Conservation (phyloP, 30 jellyfish, hydroid and myxozoan species). For the Clytia hemisphaerica region DNA sequence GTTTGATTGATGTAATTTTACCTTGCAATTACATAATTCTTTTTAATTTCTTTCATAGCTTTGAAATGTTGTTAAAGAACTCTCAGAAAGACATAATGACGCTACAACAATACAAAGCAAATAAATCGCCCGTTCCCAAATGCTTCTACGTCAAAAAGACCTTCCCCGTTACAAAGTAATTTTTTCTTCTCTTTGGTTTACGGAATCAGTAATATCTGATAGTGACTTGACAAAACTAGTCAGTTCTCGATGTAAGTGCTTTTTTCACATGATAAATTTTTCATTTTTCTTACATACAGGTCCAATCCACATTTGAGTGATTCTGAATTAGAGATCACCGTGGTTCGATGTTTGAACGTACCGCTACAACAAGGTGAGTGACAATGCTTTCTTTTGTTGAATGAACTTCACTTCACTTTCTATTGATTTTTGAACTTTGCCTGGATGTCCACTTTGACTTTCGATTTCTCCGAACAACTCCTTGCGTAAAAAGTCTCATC, state of each 20-base stretch:
- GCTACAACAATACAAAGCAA: conserved; percentile 38
- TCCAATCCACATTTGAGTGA: conserved; percentile 92
- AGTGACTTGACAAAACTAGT: background rate
- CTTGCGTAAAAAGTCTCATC: no score
- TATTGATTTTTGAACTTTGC: no score
- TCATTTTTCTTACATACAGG: conserved; percentile 19
- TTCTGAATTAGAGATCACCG: conserved; percentile 72
- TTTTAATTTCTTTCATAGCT: conserved; percentile 47
- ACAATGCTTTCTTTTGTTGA: background rate
- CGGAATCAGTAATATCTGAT: background rate
- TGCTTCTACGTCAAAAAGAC: conserved; percentile 74
- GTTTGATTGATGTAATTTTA: background rate
- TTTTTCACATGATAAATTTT: no score
- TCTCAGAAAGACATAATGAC: conserved; percentile 87
- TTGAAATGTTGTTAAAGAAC: conserved; percentile 56
- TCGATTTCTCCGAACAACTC: no score
- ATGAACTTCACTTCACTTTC: background rate
- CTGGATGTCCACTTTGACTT: no score
- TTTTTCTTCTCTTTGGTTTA: background rate
- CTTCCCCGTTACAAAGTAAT: conserved; percentile 85
- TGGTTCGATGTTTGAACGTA: conserved; percentile 69
- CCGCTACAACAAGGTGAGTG: conserved; percentile 81
- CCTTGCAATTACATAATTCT: background rate
- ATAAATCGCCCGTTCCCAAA: conserved; percentile 67
- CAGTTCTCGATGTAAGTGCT: background rate